Evolutionary conservation across 2,888 invertebrate genomes (phyloP), one percentile per base, ranked within the genome.

Genomic region (Dione juno): DNA sequence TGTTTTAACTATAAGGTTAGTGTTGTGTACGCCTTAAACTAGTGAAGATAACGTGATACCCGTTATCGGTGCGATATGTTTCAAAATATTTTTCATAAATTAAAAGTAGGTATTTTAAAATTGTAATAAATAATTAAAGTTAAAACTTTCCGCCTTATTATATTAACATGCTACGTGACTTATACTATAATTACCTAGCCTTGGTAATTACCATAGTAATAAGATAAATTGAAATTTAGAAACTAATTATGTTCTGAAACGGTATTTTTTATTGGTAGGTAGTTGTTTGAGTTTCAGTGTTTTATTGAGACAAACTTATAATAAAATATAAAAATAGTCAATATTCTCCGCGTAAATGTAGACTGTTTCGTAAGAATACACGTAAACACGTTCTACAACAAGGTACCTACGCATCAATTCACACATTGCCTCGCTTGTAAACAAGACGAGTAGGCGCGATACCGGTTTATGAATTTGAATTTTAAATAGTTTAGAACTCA

Each of bases 401-500:
- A 59, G 67, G 58, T 53, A 48, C 57, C 57, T 57, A 57, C 41
- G 69, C 54, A 69, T 54, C 63, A 37, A 63, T 63, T 69, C 37
- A 54, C 14, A 63, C 53, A n/a, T 40, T 58, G 53, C 66, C 41
- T 67, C 57, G 63, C 67, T 61, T 28, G 64, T 67, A 64, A 67
- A 71, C 54, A 50, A 53, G 43, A 63, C 40, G 45, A 64, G 69
- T 64, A 37, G 63, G 37, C 64, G 54, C 43, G 48, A 63, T 75
- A 73, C 74, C 74, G 73, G 76, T 76, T 76, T 72, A 69, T 21
- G 10, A 45, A 45, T 45, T 61, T 43, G 16, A 61, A 70, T 71
- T 74, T 68, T 59, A 41, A 72, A 69, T 67, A 70, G 52, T 37
- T 69, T 67, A 48, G 40, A 54, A 66, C 74, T n/a, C 70, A 66